These are phyloP conservation scores for Drosophila algonquin DNA, from an alignment of 2,888 invertebrate species.

Conservation along the genomic window DNA sequence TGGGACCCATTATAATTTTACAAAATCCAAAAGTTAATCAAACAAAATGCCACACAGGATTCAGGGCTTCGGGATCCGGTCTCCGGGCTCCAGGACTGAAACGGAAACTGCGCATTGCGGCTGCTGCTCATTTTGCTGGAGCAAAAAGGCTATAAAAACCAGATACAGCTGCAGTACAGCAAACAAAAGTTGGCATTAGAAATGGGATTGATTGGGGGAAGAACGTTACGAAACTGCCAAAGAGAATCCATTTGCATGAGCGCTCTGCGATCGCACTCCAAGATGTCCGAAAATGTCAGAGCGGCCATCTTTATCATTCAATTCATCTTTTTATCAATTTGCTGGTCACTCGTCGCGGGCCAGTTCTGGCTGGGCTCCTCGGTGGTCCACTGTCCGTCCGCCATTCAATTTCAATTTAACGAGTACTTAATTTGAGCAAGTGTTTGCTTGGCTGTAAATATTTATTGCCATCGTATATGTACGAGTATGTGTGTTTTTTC, in stretches of 20 bases:
- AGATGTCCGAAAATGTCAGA: conserved; percentile 14
- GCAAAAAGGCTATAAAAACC: conserved; percentile 42
- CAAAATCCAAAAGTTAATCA: conserved; percentile 78
- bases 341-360: conserved; percentile 28
- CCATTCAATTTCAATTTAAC: conserved; percentile 76
- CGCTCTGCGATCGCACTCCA: conserved; percentile 27
- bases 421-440: conserved; percentile 79
- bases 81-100: neutral
- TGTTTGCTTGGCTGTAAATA: conserved; percentile 78
- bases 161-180: conserved; percentile 26
- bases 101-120: conserved; percentile 55
- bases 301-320: conserved; percentile 45
- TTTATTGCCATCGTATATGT: conserved; percentile 60
- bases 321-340: conserved; percentile 74
- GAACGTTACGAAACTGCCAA: neutral
- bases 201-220: neutral
- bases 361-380: conserved; percentile 26
- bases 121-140: conserved; percentile 38
- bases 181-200: conserved; percentile 23
- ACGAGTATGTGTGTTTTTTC: conserved; percentile 21
- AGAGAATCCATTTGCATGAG: conserved; percentile 36
- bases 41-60: conserved; percentile 49
- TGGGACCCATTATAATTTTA: conserved; percentile 67
- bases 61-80: neutral
- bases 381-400: conserved; percentile 20